A percentile compares a stretch with the other conserved stretches of the same genome.
phyloP scores from a whole-genome alignment of 1,140 invertebrate genomes.

The Homalodisca vitripennis region DNA sequence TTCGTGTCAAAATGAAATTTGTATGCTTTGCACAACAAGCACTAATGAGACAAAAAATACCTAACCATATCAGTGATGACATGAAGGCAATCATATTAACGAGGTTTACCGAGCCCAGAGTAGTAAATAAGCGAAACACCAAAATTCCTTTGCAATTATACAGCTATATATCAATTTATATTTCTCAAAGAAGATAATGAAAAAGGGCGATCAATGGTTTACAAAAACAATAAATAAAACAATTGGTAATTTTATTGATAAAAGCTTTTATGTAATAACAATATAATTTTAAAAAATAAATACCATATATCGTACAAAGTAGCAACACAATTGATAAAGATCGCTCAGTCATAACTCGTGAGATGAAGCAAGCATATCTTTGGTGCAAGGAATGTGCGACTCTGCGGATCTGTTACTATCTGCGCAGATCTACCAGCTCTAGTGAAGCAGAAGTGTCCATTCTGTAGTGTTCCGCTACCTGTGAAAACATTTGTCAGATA shows the following conservation, averaged over 20 bases:
- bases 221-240: background rate
- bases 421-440: slow-evolving; percentile 70
- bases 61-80: too few species aligned
- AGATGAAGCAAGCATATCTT: slow-evolving; percentile 5
- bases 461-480: slow-evolving; percentile 68
- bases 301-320: background rate
- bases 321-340: slow-evolving; percentile 1
- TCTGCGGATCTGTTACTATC: slow-evolving; percentile 37
- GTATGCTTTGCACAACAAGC: too few species aligned
- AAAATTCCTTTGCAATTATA: too few species aligned
- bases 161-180: too few species aligned
- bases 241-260: background rate
- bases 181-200: too few species aligned
- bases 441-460: slow-evolving; percentile 59
- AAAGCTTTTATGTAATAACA: slow-evolving; percentile 9
- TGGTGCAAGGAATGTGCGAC: slow-evolving; percentile 10
- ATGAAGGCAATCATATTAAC: too few species aligned
- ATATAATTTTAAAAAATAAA: slow-evolving; percentile 9
- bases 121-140: too few species aligned
- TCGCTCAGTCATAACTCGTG: slow-evolving; percentile 7
- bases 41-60: too few species aligned
- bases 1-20: too few species aligned
- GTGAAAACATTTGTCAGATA: too few species aligned
- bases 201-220: too few species aligned
- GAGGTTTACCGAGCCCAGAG: too few species aligned